phyloP scores from a whole-genome alignment of 2,113 vertebrate genomes.

The Eudyptes chrysolophus region DNA sequence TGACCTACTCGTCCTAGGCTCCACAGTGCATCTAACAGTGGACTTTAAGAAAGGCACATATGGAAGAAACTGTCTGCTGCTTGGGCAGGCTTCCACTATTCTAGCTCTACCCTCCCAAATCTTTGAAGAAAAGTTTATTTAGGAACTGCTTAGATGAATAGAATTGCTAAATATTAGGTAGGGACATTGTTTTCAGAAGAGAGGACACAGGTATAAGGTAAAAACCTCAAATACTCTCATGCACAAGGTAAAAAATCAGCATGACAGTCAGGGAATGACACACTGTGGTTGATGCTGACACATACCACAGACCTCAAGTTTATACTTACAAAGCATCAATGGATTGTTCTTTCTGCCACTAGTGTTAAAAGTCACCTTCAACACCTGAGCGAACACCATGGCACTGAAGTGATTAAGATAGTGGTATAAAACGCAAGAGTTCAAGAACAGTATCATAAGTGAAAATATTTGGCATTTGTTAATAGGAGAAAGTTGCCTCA shows the following conservation, averaged over 20 bases:
- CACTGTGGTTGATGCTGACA: not conserved
- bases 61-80: not conserved
- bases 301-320: not conserved
- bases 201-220: not conserved
- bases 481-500: not conserved
- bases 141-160: not conserved
- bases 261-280: not conserved
- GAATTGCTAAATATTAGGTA: not conserved
- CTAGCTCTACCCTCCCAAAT: not conserved
- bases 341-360: not conserved
- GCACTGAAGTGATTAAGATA: not conserved
- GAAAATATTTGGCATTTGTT: not conserved
- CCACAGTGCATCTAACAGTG: not conserved
- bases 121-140: not conserved
- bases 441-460: not conserved
- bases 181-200: not conserved
- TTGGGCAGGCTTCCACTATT: not conserved
- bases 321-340: not conserved
- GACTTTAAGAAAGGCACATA: not conserved
- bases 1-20: not conserved
- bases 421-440: not conserved
- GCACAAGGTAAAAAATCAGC: not conserved
- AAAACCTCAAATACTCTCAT: not conserved
- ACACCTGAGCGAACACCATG: not conserved
- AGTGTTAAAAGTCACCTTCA: not conserved